A percentile compares a stretch with the other conserved stretches of the same genome.
phyloP scores from a whole-genome alignment of 2,888 invertebrate genomes.

The Nesidiocoris tenuis region DNA sequence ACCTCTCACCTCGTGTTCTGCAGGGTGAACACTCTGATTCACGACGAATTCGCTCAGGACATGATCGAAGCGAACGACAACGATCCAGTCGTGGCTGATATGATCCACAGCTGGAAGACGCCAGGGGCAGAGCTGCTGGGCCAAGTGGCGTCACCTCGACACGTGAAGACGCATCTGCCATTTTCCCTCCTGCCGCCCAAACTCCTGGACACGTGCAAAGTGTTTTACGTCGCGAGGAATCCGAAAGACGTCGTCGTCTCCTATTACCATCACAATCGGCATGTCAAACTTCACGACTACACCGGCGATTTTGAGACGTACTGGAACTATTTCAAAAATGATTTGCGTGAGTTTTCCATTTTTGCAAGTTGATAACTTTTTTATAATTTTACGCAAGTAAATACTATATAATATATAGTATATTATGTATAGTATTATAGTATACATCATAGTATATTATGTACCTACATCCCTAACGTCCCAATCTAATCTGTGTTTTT shows the following conservation, averaged over 20 bases:
- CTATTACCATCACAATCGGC: conserved; percentile 73
- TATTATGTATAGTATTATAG: no score
- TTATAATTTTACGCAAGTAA: not conserved
- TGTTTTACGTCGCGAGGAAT: conserved; percentile 79
- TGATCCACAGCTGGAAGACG: conserved; percentile 45
- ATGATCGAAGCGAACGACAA: conserved; percentile 45
- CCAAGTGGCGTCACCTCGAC: conserved; percentile 46
- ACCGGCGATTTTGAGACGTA: conserved; percentile 67
- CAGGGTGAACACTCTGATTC: conserved; percentile 62
- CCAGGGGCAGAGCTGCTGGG: conserved; percentile 45
- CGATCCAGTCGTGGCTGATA: conserved; percentile 34
- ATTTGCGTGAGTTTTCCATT: conserved; percentile 59
- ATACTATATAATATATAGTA: not conserved
- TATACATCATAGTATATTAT: no score
- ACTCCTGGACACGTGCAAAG: conserved; percentile 60
- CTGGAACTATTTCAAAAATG: conserved; percentile 65
- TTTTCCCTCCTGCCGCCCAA: conserved; percentile 69
- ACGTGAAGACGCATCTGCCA: conserved; percentile 67
- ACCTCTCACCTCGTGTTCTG: no score
- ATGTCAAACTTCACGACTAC: conserved; percentile 69
- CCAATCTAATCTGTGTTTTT: not conserved
- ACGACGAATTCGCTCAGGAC: conserved; percentile 47
- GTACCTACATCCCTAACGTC: not conserved
- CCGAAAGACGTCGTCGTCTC: conserved; percentile 84
- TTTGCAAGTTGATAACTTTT: not conserved